Evolutionary conservation across 1,140 invertebrate genomes (phyloP).

Genomic region (Zaprionus capensis): DNA sequence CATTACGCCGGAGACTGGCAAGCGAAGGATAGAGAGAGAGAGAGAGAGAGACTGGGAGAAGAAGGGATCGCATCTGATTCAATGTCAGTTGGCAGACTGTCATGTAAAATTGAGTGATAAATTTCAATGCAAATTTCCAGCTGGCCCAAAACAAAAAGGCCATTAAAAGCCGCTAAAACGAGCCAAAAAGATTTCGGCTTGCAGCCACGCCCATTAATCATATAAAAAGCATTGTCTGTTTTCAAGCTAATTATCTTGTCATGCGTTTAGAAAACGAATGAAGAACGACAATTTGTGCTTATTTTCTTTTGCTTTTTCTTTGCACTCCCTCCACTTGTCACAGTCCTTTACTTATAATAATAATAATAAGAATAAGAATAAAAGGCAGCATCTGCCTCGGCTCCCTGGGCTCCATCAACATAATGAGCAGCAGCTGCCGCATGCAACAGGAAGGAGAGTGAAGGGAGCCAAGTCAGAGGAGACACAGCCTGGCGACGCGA

Average conservation of each 20-base stretch:
- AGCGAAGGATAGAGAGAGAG: neutral
- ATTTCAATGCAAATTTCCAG: conserved; percentile 59
- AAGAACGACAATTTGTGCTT: conserved; percentile 1
- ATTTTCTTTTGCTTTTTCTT: neutral
- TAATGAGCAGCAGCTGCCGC: conserved; percentile 73
- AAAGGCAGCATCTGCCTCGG: conserved; percentile 24
- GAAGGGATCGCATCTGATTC: conserved; percentile 25
- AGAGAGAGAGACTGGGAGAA: neutral
- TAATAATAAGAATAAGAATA: conserved; percentile 21
- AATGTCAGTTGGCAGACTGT: conserved; percentile 61
- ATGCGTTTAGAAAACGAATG: conserved; percentile 46
- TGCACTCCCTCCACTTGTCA: conserved; percentile 32
- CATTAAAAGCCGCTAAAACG: conserved; percentile 22
- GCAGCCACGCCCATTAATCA: conserved; percentile 61
- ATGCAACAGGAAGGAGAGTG: conserved; percentile 61
- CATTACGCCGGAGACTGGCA: conserved; percentile 26
- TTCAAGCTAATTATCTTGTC: conserved; percentile 72
- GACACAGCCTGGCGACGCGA: conserved; percentile 22
- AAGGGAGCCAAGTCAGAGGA: neutral
- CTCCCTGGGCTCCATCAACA: conserved; percentile 47
- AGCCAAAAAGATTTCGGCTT: conserved; percentile 28
- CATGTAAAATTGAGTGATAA: conserved; percentile 78
- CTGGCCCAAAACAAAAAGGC: conserved; percentile 49
- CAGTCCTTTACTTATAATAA: conserved; percentile 48
- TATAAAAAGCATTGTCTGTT: conserved; percentile 28